phyloP scores from a whole-genome alignment of 2,888 invertebrate genomes.

The Polyommatus icarus region DNA sequence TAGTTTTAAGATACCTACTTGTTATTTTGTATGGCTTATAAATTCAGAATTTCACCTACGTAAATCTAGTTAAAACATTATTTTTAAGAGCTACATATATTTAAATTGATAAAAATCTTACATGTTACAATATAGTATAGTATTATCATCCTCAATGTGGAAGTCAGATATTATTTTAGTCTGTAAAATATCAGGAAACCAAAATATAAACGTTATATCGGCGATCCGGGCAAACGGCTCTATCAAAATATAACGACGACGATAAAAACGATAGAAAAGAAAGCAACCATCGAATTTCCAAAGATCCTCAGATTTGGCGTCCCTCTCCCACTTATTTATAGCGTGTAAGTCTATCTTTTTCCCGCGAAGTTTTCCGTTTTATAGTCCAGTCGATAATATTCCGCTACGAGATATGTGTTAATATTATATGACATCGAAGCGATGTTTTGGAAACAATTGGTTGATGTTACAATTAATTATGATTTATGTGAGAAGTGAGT shows the following conservation, averaged over 20 bases:
- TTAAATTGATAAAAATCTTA: no score
- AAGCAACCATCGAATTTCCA: conserved; percentile 75
- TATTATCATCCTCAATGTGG: neutral
- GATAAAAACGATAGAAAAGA: conserved; percentile 78
- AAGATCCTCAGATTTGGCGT: conserved; percentile 73
- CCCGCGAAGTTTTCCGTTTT: conserved; percentile 69
- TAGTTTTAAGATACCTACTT: neutral
- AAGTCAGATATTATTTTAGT: neutral
- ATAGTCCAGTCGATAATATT: conserved; percentile 77
- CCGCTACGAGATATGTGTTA: conserved; percentile 72
- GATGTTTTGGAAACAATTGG: neutral
- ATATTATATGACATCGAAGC: conserved; percentile 70
- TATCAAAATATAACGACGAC: conserved; percentile 79
- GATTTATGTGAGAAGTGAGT: neutral
- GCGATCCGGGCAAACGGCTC: conserved; percentile 73
- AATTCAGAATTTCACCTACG: no score
- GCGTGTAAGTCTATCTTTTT: conserved; percentile 58
- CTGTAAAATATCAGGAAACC: conserved; percentile 52
- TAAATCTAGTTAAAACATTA: neutral
- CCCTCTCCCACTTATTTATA: conserved; percentile 58
- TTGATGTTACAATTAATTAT: neutral
- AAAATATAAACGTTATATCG: conserved; percentile 78
- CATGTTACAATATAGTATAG: no score
- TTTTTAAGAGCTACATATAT: neutral
- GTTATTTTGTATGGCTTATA: no score